Evolutionary conservation across 2,888 invertebrate species (phyloP).

Genomic region (Stenotaenia linearis): DNA sequence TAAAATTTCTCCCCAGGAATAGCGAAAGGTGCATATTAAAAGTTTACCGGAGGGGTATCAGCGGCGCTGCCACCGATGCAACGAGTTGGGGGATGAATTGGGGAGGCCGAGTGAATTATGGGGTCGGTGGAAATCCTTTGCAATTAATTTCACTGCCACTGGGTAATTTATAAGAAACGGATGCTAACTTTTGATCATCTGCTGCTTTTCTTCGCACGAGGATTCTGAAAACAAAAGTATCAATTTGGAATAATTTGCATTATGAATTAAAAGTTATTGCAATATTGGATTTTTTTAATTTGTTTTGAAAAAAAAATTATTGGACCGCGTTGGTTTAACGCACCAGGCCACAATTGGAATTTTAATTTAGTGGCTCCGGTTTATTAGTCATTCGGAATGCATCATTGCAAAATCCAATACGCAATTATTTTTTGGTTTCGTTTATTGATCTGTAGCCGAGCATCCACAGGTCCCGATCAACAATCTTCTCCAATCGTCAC

Average conservation of each 20-base stretch:
- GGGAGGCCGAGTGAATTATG: conserved; percentile 28
- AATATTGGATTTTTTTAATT: no score
- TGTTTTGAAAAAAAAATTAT: background rate
- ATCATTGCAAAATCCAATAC: conserved; percentile 2
- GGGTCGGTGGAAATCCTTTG: conserved; percentile 10
- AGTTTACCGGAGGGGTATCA: conserved; percentile 28
- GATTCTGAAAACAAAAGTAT: background rate
- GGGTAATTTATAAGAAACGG: conserved; percentile 31
- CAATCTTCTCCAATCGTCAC: conserved; percentile 16
- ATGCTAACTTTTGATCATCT: conserved; percentile 6
- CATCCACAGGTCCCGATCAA: background rate
- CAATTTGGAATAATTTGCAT: background rate
- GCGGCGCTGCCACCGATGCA: conserved; percentile 10
- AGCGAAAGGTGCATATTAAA: conserved; percentile 31
- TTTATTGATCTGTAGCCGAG: background rate
- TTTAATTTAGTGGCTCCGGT: background rate
- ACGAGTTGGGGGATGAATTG: background rate
- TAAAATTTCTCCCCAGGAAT: conserved; percentile 30
- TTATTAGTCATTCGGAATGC: background rate
- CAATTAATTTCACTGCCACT: conserved; percentile 29
- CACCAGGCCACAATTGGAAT: conserved; percentile 12
- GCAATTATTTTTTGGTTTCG: background rate
- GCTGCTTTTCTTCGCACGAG: conserved; percentile 3
- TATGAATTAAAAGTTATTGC: background rate
- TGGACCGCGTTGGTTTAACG: background rate